phyloP scores from a whole-genome alignment of 2,113 vertebrate genomes.

The Phrynosoma platyrhinos region DNA sequence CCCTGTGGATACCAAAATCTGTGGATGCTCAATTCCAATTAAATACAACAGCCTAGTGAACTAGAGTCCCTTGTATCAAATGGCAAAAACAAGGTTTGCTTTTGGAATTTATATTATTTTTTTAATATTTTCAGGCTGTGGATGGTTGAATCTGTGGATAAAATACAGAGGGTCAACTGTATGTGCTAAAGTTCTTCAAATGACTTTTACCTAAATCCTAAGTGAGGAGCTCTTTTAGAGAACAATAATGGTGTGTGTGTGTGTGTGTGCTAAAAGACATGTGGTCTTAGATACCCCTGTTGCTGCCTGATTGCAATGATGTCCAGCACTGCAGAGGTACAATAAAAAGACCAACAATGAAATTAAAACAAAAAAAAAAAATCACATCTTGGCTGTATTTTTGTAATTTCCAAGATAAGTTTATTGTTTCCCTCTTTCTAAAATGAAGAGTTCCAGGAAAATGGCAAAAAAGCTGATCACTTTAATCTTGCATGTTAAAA shows the following conservation, averaged over 20 bases:
- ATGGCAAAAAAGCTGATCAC: not conserved
- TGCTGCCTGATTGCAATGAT: not conserved
- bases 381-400: constrained; percentile 9
- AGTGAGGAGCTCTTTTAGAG: not conserved
- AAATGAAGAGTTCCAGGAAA: not conserved
- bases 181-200: not conserved
- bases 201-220: constrained; percentile 9
- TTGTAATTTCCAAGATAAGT: not conserved
- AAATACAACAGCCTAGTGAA: no score
- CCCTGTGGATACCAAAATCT: not conserved
- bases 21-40: no score
- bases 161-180: no score
- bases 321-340: constrained; percentile 35
- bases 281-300: constrained; percentile 19
- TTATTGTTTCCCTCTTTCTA: not conserved
- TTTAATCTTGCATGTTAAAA: not conserved
- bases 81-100: no score
- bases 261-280: not conserved
- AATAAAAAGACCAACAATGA: not conserved
- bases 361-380: not conserved
- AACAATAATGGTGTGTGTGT: not conserved
- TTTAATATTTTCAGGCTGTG: no score
- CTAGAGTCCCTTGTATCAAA: no score
- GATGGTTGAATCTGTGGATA: no score
- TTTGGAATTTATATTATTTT: no score